Evolutionary conservation across 1,140 invertebrate genomes (phyloP), one percentile per base, ranked within the genome.

Genomic region (Aphis gossypii): DNA sequence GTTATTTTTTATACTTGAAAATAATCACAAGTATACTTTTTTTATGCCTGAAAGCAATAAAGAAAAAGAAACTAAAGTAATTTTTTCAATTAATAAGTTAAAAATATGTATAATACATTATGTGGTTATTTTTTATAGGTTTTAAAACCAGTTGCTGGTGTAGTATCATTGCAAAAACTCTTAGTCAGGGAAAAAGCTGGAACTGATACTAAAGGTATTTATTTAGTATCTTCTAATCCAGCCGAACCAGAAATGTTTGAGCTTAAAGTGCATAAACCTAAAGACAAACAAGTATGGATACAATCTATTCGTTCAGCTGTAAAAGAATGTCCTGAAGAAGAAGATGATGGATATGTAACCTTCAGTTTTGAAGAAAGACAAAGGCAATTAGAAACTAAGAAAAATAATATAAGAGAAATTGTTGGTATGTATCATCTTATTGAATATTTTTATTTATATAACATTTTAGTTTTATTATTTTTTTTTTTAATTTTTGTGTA

Each of bases 201-300:
- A 76, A 97, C 97, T 94, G 98, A 98, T 94, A 98, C 97, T 20
- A 96, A 97, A 4, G 97, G 98, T 2, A 97, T 99, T 94, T 99
- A 99, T 95, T 96, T 99, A 46, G 98, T 99, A 94, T 98, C 97
- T 93, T 98, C 97, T 86, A 98, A 98, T 95, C 97, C 98, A 1
- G 96, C 96, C 2, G 97, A 98, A 94, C 98, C 98, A 0, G 99
- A 99, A 95, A 99, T 99, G 98, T 99, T 99, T 95, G 98, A 99
- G 95, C 95, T 99, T 30, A 97, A 99, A 95, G 98, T 99, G 94
- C 97, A 97, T 94, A 97, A 98, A 84, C 98, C 98, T 25, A 98
- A 98, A 95, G 98, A 99, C 94, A 98, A 98, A 94, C 97, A 97
- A 94, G 95, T 97, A 2, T 99, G 98, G 98, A 98, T 99, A 94